Evolutionary conservation across 2,797 vertebrate genomes (phyloP).

Genomic region (Philypnodon macrostomus): DNA sequence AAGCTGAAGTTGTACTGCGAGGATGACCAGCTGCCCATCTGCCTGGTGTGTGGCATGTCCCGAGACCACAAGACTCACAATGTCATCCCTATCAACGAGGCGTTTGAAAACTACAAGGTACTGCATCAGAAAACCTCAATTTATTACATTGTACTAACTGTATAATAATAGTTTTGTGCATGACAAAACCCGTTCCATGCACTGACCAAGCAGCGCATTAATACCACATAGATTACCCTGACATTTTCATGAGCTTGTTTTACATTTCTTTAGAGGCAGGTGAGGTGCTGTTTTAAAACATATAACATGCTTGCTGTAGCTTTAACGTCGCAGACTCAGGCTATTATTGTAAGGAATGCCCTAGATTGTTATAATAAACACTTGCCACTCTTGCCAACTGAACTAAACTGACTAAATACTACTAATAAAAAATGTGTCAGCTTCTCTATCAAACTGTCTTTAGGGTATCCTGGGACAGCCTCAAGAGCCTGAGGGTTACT

Average conservation of each 20-base stretch:
- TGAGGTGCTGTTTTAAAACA: neutral
- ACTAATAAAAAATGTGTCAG: no score
- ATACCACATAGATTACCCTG: neutral
- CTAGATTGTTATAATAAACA: no score
- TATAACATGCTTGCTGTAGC: no score
- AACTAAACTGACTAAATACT: no score
- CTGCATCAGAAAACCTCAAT: no score
- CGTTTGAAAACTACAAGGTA: constrained; percentile 78
- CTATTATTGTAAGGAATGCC: constrained; percentile 7
- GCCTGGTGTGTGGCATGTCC: constrained; percentile 77
- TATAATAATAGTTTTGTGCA: no score
- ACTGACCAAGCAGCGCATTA: no score
- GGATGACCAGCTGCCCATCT: constrained; percentile 77
- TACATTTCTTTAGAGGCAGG: neutral
- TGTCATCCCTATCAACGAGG: constrained; percentile 75
- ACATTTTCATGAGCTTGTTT: neutral
- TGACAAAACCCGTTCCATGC: no score
- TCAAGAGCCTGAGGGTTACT: constrained; percentile 8
- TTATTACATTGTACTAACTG: no score
- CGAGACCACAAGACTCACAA: constrained; percentile 76
- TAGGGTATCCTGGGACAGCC: no score
- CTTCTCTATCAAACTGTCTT: neutral
- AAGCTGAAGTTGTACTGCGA: constrained; percentile 78
- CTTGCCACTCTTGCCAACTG: no score
- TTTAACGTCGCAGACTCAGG: neutral